These are phyloP conservation scores for Ochotona curzoniae DNA, from an alignment of 2,113 vertebrate species.

Conservation along the genomic window DNA sequence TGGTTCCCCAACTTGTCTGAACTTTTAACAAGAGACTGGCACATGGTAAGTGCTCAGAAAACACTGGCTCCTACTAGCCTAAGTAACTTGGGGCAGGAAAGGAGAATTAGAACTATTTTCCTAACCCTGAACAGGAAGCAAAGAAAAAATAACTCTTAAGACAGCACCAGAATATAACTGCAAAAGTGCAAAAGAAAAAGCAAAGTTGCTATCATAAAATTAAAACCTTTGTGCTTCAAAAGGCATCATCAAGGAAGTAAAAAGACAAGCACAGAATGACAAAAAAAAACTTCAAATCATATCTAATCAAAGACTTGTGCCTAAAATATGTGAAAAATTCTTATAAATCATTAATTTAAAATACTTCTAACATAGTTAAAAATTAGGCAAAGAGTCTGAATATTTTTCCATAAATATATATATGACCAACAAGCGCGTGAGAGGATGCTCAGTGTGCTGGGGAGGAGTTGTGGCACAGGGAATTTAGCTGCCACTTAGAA, in stretches of 20 bases:
- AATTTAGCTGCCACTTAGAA: too few relatives aligned
- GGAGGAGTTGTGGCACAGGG: too few relatives aligned
- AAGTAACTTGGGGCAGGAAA: conserved; percentile 42
- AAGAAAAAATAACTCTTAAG: conserved; percentile 19
- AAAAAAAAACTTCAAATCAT: not conserved
- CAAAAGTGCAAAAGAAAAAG: not conserved
- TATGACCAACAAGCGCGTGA: not conserved
- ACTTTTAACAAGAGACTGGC: not conserved
- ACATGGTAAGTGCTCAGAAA: not conserved
- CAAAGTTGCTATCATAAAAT: not conserved
- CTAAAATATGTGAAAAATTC: not conserved
- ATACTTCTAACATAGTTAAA: not conserved
- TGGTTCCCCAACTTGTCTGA: not conserved
- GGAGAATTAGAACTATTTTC: conserved; percentile 34
- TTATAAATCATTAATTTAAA: not conserved
- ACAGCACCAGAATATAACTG: not conserved
- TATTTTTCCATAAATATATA: not conserved
- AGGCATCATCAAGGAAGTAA: not conserved
- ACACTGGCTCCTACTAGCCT: conserved; percentile 48
- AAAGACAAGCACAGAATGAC: not conserved
- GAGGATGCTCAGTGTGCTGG: not conserved
- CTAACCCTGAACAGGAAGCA: conserved; percentile 38
- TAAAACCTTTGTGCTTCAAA: conserved; percentile 29
- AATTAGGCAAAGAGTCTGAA: not conserved
- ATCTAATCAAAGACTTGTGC: not conserved